Evolutionary conservation across 2,113 vertebrate genomes (phyloP).

Genomic region (Dromas ardeola): DNA sequence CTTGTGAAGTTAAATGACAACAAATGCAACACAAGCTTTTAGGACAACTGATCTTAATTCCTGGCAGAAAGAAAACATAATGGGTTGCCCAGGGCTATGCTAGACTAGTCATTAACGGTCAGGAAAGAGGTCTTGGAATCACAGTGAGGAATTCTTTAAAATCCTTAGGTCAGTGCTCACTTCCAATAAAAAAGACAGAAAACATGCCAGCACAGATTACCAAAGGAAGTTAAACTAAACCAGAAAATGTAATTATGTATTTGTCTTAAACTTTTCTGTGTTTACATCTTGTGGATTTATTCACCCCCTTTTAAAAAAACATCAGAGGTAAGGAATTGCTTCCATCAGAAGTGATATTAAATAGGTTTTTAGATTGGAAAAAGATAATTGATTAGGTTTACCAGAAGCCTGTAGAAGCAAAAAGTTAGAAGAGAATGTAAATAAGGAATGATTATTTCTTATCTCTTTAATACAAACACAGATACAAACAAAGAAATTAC

Average conservation of each 20-base stretch:
- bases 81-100: background rate
- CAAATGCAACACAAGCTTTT: background rate
- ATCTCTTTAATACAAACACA: background rate
- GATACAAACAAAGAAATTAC: background rate
- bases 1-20: background rate
- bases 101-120: background rate
- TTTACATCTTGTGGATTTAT: background rate
- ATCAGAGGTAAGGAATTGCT: background rate
- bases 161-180: background rate
- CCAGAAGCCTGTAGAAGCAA: background rate
- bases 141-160: background rate
- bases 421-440: background rate
- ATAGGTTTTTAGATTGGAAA: background rate
- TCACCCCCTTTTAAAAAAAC: background rate
- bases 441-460: background rate
- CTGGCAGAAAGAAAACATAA: background rate
- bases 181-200: background rate
- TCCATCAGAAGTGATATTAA: background rate
- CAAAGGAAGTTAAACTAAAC: background rate
- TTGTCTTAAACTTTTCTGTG: background rate
- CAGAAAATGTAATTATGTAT: background rate
- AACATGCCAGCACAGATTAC: background rate
- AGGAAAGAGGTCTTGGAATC: background rate
- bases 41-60: background rate
- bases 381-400: background rate